phyloP scores from a whole-genome alignment of 1,140 invertebrate species.

The Eulimnadia texana region DNA sequence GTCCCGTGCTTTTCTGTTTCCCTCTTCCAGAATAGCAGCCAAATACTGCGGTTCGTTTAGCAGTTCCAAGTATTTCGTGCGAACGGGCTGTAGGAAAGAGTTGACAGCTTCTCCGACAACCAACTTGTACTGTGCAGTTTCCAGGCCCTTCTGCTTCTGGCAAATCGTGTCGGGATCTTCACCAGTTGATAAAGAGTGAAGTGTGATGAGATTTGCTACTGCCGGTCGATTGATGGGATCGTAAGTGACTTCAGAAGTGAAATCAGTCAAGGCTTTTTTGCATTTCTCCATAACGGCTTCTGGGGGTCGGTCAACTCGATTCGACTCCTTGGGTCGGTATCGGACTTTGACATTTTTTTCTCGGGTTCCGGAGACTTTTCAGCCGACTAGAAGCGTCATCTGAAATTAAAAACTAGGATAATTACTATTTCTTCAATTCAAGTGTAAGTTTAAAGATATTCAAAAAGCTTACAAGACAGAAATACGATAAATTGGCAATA shows the following conservation, averaged over 20 bases:
- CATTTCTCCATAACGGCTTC: slow-evolving; percentile 65
- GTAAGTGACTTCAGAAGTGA: slow-evolving; percentile 64
- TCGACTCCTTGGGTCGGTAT: slow-evolving; percentile 53
- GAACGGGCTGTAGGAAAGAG: slow-evolving; percentile 55
- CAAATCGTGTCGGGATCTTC: slow-evolving; percentile 54
- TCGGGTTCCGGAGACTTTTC: slow-evolving; percentile 65
- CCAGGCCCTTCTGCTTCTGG: slow-evolving; percentile 44
- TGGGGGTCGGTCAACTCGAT: slow-evolving; percentile 68
- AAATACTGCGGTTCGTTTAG: slow-evolving; percentile 47
- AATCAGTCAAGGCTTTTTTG: slow-evolving; percentile 85
- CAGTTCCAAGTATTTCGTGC: slow-evolving; percentile 40
- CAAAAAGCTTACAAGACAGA: too few species aligned
- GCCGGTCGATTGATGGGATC: slow-evolving; percentile 63
- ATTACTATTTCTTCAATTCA: background rate
- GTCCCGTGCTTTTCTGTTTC: slow-evolving; percentile 47
- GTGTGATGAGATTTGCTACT: slow-evolving; percentile 71
- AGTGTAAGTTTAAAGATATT: slow-evolving; percentile 28
- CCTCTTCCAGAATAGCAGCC: slow-evolving; percentile 45
- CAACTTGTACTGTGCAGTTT: slow-evolving; percentile 68
- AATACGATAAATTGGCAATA: too few species aligned
- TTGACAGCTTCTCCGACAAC: slow-evolving; percentile 56
- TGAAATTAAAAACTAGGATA: slow-evolving; percentile 21
- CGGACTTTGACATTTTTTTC: slow-evolving; percentile 98
- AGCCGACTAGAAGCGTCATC: slow-evolving; percentile 35
- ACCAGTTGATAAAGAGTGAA: slow-evolving; percentile 62